These are phyloP conservation scores for Suncus etruscus DNA, from an alignment of 2,113 vertebrate genomes.

Conservation along the genomic window DNA sequence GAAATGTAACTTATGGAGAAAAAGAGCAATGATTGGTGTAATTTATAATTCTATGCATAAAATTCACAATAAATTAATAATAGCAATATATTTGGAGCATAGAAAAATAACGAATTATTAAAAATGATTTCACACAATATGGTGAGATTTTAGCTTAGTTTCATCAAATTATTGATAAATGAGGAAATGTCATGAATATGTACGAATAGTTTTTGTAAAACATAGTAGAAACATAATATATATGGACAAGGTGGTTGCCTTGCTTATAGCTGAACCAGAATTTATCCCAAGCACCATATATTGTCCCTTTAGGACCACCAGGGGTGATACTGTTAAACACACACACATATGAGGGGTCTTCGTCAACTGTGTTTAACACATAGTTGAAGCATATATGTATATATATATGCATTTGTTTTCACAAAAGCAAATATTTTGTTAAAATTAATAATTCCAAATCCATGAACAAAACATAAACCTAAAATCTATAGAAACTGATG, in stretches of 20 bases:
- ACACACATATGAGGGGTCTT: no score
- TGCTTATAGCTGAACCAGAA: no score
- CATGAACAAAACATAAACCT: background rate
- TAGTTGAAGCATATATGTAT: no score
- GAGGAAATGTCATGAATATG: background rate
- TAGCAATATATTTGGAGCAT: background rate
- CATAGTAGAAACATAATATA: no score
- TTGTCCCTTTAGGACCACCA: no score
- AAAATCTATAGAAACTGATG: background rate
- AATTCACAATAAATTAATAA: constrained; percentile 5
- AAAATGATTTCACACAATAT: constrained; percentile 27
- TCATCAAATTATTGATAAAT: background rate
- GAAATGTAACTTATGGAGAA: background rate
- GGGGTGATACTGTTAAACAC: no score
- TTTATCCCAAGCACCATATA: no score
- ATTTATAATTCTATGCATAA: constrained; percentile 10
- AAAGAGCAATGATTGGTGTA: background rate
- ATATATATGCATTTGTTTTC: no score
- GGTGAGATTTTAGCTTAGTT: background rate
- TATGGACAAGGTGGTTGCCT: no score
- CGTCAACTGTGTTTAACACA: no score
- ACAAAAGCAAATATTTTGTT: constrained; percentile 46
- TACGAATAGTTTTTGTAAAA: no score
- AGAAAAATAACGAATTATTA: constrained; percentile 17
- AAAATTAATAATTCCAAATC: constrained; percentile 42